Evolutionary conservation across 2,888 invertebrate species (phyloP).

Genomic region (Eristalis intricaria): DNA sequence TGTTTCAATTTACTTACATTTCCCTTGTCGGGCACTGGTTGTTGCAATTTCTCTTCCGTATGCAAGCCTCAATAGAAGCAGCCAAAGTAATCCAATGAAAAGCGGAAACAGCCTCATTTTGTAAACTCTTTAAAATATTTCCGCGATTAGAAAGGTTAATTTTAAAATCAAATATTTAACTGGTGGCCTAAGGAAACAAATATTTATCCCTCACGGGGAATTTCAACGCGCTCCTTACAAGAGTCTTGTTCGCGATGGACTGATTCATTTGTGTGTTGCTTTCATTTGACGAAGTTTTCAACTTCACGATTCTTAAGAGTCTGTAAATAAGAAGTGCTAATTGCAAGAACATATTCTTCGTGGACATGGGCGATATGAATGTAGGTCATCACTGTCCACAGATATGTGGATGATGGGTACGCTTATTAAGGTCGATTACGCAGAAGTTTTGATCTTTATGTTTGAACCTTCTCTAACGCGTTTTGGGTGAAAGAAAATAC

Average conservation of each 20-base stretch:
- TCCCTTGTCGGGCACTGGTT: conserved; percentile 24
- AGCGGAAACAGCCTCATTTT: conserved; percentile 54
- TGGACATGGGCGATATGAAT: conserved; percentile 8
- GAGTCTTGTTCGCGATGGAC: conserved; percentile 33
- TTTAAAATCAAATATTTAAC: not conserved
- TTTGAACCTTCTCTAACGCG: not conserved
- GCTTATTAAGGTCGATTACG: conserved; percentile 14
- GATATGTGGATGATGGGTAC: not conserved
- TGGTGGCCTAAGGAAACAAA: not conserved
- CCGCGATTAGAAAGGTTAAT: not conserved
- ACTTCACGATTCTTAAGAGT: conserved; percentile 29
- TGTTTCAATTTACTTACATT: conserved; percentile 45
- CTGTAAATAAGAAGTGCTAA: conserved; percentile 65
- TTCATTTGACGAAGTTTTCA: conserved; percentile 39
- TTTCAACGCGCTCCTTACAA: conserved; percentile 21
- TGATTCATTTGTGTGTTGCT: conserved; percentile 37
- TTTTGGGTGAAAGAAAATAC: not conserved
- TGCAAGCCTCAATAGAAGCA: conserved; percentile 31
- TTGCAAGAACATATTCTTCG: conserved; percentile 46
- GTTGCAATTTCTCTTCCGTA: conserved; percentile 34
- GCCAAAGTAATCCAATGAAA: conserved; percentile 50
- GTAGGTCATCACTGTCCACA: conserved; percentile 45
- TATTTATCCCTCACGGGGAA: not conserved
- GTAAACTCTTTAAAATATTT: not conserved
- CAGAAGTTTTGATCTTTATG: not conserved